These are phyloP conservation scores for Actinostola sp. DNA, from an alignment of 92 coral and sea anemone species.

Conservation along the genomic window DNA sequence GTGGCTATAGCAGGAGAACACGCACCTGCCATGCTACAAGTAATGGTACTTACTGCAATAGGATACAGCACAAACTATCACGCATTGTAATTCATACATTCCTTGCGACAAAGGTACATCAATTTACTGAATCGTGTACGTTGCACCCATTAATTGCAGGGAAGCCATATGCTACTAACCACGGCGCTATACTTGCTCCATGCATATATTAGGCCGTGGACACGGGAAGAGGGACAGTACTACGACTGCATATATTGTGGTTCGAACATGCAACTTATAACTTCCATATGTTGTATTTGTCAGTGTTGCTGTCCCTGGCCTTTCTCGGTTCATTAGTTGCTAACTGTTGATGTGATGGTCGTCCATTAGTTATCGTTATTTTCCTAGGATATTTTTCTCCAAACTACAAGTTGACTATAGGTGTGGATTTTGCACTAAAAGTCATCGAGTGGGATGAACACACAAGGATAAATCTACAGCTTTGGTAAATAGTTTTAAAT, in stretches of 20 bases:
- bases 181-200: not conserved
- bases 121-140: too few relatives aligned
- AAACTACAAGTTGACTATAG: conserved; percentile 85
- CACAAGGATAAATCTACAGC: conserved; percentile 87
- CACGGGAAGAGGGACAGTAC: too few relatives aligned
- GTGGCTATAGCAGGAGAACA: conserved; percentile 4
- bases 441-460: conserved; percentile 84
- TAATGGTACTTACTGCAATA: not conserved
- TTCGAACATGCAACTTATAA: too few relatives aligned
- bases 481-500: conserved; percentile 64
- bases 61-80: not conserved
- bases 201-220: not conserved
- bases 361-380: too few relatives aligned
- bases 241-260: too few relatives aligned
- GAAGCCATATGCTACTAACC: not conserved
- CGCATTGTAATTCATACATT: not conserved
- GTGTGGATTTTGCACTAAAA: conserved; percentile 94
- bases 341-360: too few relatives aligned
- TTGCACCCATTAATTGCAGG: not conserved
- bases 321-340: too few relatives aligned
- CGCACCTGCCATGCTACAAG: not conserved
- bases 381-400: conserved; percentile 90
- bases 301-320: too few relatives aligned
- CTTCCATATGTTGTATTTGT: too few relatives aligned
- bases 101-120: not conserved